A percentile compares a stretch with the other conserved stretches of the same genome.
These are phyloP conservation scores for Melanotaenia nigrans DNA, from an alignment of 2,797 vertebrate species.

Conservation along the genomic window DNA sequence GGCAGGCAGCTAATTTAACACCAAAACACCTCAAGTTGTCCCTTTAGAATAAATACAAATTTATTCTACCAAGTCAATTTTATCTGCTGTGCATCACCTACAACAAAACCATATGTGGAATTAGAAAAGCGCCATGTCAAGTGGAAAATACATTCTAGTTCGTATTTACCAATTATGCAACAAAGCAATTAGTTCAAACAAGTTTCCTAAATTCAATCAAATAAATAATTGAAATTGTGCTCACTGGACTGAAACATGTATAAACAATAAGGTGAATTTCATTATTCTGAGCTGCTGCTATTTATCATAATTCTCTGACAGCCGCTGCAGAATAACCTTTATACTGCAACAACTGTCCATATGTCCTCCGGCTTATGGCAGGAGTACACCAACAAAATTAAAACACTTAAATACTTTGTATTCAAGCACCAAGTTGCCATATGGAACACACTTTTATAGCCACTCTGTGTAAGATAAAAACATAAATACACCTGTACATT, in stretches of 20 bases:
- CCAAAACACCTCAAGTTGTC: not conserved
- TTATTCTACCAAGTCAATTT: not conserved
- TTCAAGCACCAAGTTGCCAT: conserved; percentile 6
- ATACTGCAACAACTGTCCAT: not conserved
- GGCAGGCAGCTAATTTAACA: not conserved
- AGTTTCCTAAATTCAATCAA: conserved; percentile 15
- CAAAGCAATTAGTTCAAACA: conserved; percentile 33
- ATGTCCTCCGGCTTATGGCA: not conserved
- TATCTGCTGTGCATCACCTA: not conserved
- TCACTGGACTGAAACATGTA: conserved; percentile 18
- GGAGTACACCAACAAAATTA: not conserved
- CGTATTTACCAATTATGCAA: conserved; percentile 9
- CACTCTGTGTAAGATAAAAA: conserved; percentile 3
- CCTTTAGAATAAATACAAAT: not conserved
- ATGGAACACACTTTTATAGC: not conserved
- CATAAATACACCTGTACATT: not conserved
- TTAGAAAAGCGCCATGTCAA: not conserved
- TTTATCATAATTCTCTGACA: conserved; percentile 5
- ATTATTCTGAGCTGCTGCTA: conserved; percentile 14
- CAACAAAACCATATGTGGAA: not conserved
- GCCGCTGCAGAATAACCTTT: not conserved
- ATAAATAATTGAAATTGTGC: conserved; percentile 22
- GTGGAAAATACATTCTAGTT: conserved; percentile 11
- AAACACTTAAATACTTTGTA: not conserved
- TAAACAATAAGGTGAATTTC: conserved; percentile 6